Evolutionary conservation across 2,797 vertebrate species (phyloP).

Genomic region (Nothura maculosa): DNA sequence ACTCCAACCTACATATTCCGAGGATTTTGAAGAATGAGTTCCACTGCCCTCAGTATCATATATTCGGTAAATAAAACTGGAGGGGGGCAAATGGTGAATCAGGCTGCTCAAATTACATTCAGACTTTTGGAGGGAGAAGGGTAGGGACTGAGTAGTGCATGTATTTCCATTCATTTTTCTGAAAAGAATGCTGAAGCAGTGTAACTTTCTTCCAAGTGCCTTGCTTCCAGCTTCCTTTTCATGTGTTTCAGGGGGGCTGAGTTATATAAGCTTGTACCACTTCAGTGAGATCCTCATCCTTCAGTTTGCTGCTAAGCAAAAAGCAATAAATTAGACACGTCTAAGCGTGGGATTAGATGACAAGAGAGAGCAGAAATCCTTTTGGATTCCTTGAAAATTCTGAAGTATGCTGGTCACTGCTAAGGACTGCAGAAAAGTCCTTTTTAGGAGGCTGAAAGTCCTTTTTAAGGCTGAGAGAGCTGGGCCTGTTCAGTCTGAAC

Average conservation of each 20-base stretch:
- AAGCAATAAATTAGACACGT: not conserved
- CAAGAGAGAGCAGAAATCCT: not conserved
- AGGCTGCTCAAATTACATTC: not conserved
- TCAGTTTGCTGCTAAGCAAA: not conserved
- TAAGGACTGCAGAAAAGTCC: not conserved
- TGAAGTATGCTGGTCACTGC: not conserved
- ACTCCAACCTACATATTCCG: fast-evolving
- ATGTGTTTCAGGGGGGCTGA: not conserved
- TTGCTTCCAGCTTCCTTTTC: not conserved
- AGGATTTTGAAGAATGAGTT: not conserved
- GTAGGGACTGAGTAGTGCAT: fast-evolving
- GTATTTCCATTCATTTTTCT: not conserved
- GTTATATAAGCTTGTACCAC: not conserved
- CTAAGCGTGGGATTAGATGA: not conserved
- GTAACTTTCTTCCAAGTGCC: not conserved
- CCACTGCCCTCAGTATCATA: fast-evolving
- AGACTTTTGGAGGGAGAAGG: not conserved
- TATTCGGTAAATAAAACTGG: not conserved
- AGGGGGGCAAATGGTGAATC: not conserved
- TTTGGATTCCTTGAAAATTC: not conserved
- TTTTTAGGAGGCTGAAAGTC: no score
- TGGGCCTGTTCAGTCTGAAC: no score
- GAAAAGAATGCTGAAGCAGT: not conserved
- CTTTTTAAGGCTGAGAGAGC: no score
- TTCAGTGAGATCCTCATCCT: not conserved